Evolutionary conservation across 1,140 invertebrate species (phyloP).

Genomic region (Drosophila nikananu): DNA sequence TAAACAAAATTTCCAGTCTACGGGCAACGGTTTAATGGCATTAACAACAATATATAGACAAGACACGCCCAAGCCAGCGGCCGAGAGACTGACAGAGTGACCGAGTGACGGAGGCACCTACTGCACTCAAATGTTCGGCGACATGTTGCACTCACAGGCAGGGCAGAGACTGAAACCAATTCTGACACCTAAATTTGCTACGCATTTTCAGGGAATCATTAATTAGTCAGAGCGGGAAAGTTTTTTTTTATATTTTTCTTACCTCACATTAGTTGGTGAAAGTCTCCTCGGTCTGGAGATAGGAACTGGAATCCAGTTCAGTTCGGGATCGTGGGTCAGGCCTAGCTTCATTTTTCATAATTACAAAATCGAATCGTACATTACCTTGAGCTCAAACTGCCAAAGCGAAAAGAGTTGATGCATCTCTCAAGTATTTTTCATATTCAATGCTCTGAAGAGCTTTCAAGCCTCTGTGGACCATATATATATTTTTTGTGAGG

Average conservation of each 20-base stretch:
- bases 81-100: constrained; percentile 21
- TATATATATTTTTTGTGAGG: constrained; percentile 20
- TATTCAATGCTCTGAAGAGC: constrained; percentile 53
- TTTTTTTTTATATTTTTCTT: constrained; percentile 20
- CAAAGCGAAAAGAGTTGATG: constrained; percentile 63
- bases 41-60: constrained; percentile 55
- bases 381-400: constrained; percentile 82
- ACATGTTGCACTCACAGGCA: constrained; percentile 53
- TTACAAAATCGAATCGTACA: constrained; percentile 59
- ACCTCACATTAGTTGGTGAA: constrained; percentile 45
- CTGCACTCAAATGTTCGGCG: constrained; percentile 61
- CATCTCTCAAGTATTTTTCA: constrained; percentile 60
- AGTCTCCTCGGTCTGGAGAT: constrained; percentile 37
- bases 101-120: constrained; percentile 60
- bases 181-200: constrained; percentile 72
- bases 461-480: constrained; percentile 48
- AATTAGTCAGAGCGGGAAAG: constrained; percentile 70
- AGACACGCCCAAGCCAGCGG: constrained; percentile 50
- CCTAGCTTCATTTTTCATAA: constrained; percentile 62
- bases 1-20: constrained; percentile 70
- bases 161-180: constrained; percentile 33
- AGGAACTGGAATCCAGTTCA: constrained; percentile 40
- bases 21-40: constrained; percentile 65
- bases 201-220: constrained; percentile 71
- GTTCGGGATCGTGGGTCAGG: constrained; percentile 29